Conservation (phyloP, 2,888 invertebrate species). For the Leucophenga maculata region DNA sequence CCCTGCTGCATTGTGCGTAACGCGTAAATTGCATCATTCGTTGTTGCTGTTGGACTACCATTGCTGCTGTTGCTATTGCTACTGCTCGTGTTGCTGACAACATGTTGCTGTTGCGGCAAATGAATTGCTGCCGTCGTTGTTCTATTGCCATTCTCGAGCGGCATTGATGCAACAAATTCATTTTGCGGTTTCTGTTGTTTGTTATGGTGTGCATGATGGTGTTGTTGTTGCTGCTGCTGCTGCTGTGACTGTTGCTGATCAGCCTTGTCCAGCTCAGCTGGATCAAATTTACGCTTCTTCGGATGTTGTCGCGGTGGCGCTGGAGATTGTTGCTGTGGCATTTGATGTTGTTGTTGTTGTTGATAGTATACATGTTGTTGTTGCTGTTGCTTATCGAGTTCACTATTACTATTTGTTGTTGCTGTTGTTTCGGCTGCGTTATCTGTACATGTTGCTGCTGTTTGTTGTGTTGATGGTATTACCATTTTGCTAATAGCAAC, state of each 20-base stretch:
- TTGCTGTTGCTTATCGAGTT: conserved; percentile 78
- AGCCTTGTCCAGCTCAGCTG: conserved; percentile 70
- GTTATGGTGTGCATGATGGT: conserved; percentile 16
- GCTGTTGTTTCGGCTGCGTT: conserved; percentile 71
- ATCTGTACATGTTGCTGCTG: conserved; percentile 77
- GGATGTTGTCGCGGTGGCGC: conserved; percentile 81
- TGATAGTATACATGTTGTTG: conserved; percentile 65
- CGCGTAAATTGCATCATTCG: conserved; percentile 46
- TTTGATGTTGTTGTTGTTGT: conserved; percentile 68
- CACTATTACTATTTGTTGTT: conserved; percentile 60
- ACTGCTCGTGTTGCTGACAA: conserved; percentile 17
- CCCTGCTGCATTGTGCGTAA: conserved; percentile 51
- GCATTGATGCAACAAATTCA: conserved; percentile 33
- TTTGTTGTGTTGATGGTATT: conserved; percentile 76
- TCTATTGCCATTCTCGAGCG: conserved; percentile 58
- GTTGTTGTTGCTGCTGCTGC: conserved; percentile 53
- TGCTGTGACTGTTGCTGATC: conserved; percentile 48
- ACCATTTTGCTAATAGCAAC: conserved; percentile 59
- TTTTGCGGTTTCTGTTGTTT: conserved; percentile 24
- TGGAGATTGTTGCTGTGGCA: conserved; percentile 72
- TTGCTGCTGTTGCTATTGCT: conserved; percentile 19
- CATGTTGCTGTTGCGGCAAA: conserved; percentile 30
- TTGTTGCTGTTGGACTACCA: conserved; percentile 29
- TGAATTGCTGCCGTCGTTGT: conserved; percentile 30
- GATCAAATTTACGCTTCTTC: conserved; percentile 83